Evolutionary conservation across 2,888 invertebrate species (phyloP), one percentile per base, ranked within the genome.

Genomic region (Plagodis pulveraria): DNA sequence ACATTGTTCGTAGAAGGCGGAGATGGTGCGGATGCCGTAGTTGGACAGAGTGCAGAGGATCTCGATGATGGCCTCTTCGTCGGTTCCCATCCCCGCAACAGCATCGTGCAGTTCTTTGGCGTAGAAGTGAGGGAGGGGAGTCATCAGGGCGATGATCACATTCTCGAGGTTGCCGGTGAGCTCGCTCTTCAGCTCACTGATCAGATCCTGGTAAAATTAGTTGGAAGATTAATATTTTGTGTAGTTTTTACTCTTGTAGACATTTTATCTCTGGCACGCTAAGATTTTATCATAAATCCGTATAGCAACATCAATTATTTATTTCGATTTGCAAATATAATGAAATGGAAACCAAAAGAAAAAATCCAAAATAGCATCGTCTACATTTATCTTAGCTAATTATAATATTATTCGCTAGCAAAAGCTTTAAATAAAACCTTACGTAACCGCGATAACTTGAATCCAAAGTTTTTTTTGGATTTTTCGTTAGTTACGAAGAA

Each of bases 41-140:
- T 98, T 98, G 74, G 97, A 97, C 42, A 98, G 91, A 0, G 98
- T 97, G 93, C 98, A 98, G 55, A 98, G 94, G 78, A 98, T 97
- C 90, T 99, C 98, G 67, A 98, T 97, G 77, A 99, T 96, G 50
- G 97, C 97, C 78, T 96, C 96, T 79, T 98, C 97, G 75, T 97
- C 97, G 22, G 98, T 98, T 52, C 98, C 98, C 47, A 97, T 48
- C 36, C 98, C 98, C 69, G 95, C 88, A 59, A 98, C 96, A 50
- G 98, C 98, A 78, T 97, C 96, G 78, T 98, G 96, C 55, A 98
- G 91, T 83, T 97, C 97, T 88, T 96, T 96, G 58, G 98, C 98
- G 89, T 98, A 97, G 93, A 96, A 98, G 87, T 98, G 97, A 8
- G 96, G 96, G 65, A 97, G 89, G 5, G 97, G 97, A 5, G 97